Evolutionary conservation across 2,113 vertebrate genomes (phyloP), one percentile per base, ranked within the genome.

Genomic region (Apteryx owenii): DNA sequence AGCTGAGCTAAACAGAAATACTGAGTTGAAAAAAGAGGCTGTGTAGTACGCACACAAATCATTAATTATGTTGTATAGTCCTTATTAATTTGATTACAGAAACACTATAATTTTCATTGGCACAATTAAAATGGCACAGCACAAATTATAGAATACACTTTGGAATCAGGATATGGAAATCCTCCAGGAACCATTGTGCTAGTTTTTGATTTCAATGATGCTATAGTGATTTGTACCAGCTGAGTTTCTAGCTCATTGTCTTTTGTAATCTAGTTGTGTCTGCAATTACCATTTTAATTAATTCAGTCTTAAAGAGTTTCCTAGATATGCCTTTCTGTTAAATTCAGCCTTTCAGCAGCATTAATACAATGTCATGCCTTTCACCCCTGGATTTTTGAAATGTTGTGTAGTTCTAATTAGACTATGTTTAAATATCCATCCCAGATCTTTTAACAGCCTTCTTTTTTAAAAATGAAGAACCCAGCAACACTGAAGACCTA

Each of bases 261-360:
- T 89, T 94, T 77, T 85, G 70, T 82, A 93, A 72, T 89, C 36
- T 60, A 56, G 53, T 73, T 88, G 18, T 81, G 60, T 21, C 68
- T 90, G 36, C 36, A 96, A 88, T 90, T 93, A 91, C 51, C 73
- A 71, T 91, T 95, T 95, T 75, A 85, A 88, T 91, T 94, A 80
- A 87, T 91, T 69, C 31, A 33, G 14, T 42, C 62, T 85, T 80
- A 65, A 70, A 83, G 21, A 54, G 16, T 90, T 80, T 89, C 11
- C 48, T 88, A 0, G 0, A 28, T 94, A 60, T 1, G 58, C 15
- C 25, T 94, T 91, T 88, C 71, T 91, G 40, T 53, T 93, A 89
- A 85, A 91, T 76, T 93, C 84, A 92, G 21, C 51, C 95, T 81
- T 48, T 80, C 72, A 58, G 80, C 21, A 73, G 12, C n/a, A 61